A percentile compares a stretch with the other conserved stretches of the same genome.
These are phyloP conservation scores for Stichodactyla mertensii DNA, from an alignment of 64 coral and sea anemone genomes.

Conservation along the genomic window DNA sequence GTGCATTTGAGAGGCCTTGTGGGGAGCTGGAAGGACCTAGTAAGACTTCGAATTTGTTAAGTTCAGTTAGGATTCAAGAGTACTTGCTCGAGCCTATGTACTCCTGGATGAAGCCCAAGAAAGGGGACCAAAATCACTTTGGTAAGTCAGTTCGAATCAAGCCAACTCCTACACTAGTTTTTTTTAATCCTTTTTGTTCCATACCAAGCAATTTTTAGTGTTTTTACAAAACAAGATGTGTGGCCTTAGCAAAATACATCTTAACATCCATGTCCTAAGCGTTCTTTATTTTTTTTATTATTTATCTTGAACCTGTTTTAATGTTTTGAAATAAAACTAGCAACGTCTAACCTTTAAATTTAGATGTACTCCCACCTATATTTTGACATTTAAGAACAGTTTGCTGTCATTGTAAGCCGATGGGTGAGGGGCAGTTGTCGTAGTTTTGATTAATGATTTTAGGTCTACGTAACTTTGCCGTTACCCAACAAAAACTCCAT, in stretches of 20 bases:
- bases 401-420: conserved; percentile 1
- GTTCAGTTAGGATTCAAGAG: conserved; percentile 16
- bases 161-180: not conserved
- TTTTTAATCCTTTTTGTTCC: not conserved
- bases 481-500: not conserved
- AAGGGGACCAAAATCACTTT: conserved; percentile 19
- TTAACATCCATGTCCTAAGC: not conserved
- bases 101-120: conserved; percentile 29
- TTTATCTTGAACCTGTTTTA: not conserved
- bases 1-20: not conserved
- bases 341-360: not conserved
- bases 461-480: not conserved
- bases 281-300: not conserved
- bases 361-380: not conserved
- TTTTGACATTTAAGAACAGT: not conserved
- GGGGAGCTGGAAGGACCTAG: not conserved
- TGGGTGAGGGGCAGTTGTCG: not conserved
- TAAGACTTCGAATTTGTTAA: conserved; percentile 1
- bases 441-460: conserved; percentile 2
- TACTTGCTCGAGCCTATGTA: conserved; percentile 21
- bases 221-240: not conserved
- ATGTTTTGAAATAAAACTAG: not conserved
- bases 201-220: not conserved
- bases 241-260: not conserved
- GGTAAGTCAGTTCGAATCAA: not conserved